Base-by-base conservation (phyloP, 1,140 invertebrate genomes). In the Achatina immaculata region DNA sequence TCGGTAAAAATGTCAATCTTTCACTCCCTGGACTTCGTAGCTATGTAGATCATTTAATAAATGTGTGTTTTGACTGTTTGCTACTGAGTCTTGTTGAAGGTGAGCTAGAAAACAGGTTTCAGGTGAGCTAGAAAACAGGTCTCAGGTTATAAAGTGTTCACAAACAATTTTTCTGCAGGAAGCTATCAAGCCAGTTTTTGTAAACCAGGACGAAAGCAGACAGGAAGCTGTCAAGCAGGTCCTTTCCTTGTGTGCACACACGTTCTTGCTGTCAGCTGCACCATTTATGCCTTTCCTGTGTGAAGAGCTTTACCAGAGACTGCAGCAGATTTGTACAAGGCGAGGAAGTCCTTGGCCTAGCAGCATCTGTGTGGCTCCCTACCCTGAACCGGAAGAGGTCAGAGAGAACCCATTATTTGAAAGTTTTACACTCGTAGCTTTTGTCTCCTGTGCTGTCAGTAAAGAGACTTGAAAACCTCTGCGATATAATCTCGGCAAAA, bases 181-280 rank as follows among this genome's bases (percentile, higher is more conserved):
- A 93, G 94, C 92, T 72, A 93, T 92, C 58, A 95, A 95, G 90
- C 90, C 89, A 91, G 90, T 90, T 93, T 86, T 92, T 86, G 87
- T 87, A 87, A 87, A 85, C 69, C 80, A 93, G 7, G 93, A 93
- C 45, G 91, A 93, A 28, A 85, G 90, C 3, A 92, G 93, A 31
- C 95, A 94, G 77, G 75, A 88, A 6, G 90, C 92, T 2, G 83
- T 83, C 0, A 68, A 48, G 71, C 81, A 87, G 28, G 79, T 88
- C 45, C 82, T 90, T 34, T 85, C 85, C 69, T 45, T 74, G 0
- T 86, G 85, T 81, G 76, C 86, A 14, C 83, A 89, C 28, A 86
- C 84, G 14, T 87, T 85, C 45, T 68, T 90, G 4, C 68, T 86
- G 45, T 81, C 84, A 14, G 51, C 86, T 1, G 87, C 86, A 84